Conservation (phyloP, 2,888 invertebrate genomes). For the Habrosyne pyritoides region DNA sequence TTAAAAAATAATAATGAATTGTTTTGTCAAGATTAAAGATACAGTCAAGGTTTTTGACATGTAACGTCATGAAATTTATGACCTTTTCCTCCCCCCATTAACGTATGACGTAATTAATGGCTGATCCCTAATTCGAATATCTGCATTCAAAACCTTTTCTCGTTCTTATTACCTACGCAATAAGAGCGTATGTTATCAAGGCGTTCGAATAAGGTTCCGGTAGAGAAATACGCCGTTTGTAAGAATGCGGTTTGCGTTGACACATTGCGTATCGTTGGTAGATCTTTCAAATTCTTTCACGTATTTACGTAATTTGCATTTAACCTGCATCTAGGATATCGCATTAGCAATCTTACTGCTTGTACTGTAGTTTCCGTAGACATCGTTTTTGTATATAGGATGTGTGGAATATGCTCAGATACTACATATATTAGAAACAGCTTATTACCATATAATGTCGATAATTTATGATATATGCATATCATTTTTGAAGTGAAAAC, state of each 20-base stretch:
- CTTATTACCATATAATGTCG: too few species aligned
- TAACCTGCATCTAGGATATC: constrained; percentile 27
- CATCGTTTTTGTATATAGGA: not conserved
- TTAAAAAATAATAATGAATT: too few species aligned
- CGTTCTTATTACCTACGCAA: not conserved
- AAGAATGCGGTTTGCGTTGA: constrained; percentile 20
- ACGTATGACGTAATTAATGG: too few species aligned
- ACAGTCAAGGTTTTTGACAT: too few species aligned
- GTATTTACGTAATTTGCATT: constrained; percentile 62
- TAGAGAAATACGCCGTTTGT: not conserved
- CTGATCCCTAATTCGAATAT: not conserved
- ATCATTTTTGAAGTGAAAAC: too few species aligned
- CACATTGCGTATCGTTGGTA: constrained; percentile 31
- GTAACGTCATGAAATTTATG: too few species aligned
- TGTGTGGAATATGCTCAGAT: not conserved
- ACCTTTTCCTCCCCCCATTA: too few species aligned
- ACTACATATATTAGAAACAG: too few species aligned
- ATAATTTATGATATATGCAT: too few species aligned
- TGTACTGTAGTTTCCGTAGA: not conserved
- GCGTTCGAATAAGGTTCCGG: not conserved
- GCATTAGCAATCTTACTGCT: not conserved
- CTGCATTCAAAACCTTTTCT: not conserved
- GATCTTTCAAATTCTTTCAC: constrained; percentile 41
- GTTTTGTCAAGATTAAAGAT: too few species aligned
- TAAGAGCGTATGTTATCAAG: not conserved